Conservation (phyloP, 2,888 invertebrate species). For the Sinodicranocentrus sp. region DNA sequence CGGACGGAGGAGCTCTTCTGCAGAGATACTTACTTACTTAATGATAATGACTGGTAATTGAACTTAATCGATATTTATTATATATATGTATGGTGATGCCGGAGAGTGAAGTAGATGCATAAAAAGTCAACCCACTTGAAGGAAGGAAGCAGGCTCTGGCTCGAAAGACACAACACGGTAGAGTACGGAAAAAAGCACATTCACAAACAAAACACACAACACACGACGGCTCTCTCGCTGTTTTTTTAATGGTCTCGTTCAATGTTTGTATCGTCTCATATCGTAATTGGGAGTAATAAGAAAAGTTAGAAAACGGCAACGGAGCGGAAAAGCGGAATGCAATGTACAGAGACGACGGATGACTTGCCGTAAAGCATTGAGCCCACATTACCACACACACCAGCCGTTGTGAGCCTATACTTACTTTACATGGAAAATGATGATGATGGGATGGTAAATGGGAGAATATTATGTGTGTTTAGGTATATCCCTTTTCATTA, state of each 20-base stretch:
- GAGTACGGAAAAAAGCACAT: neutral
- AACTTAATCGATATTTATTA: constrained; percentile 76
- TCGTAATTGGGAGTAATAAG: constrained; percentile 28
- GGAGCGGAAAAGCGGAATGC: constrained; percentile 33
- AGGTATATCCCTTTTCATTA: constrained; percentile 57
- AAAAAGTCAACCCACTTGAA: constrained; percentile 46
- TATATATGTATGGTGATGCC: constrained; percentile 40
- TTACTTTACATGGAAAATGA: constrained; percentile 41
- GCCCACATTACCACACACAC: neutral
- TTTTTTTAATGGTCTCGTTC: constrained; percentile 10
- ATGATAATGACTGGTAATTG: constrained; percentile 76
- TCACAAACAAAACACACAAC: constrained; percentile 18
- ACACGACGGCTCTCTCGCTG: neutral
- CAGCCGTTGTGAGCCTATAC: neutral
- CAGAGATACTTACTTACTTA: constrained; percentile 69
- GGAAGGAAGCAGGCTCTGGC: constrained; percentile 21
- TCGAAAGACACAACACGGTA: neutral
- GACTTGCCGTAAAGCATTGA: constrained; percentile 5
- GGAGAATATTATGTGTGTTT: constrained; percentile 52
- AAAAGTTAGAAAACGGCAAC: constrained; percentile 19
- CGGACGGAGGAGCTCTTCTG: constrained; percentile 54
- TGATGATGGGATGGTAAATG: constrained; percentile 48
- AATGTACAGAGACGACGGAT: neutral
- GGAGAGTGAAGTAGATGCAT: constrained; percentile 31
- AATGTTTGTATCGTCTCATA: constrained; percentile 32